Evolutionary conservation across 2,888 invertebrate species (phyloP), one percentile per base, ranked within the genome.

Genomic region (Opisthograptis luteolata): DNA sequence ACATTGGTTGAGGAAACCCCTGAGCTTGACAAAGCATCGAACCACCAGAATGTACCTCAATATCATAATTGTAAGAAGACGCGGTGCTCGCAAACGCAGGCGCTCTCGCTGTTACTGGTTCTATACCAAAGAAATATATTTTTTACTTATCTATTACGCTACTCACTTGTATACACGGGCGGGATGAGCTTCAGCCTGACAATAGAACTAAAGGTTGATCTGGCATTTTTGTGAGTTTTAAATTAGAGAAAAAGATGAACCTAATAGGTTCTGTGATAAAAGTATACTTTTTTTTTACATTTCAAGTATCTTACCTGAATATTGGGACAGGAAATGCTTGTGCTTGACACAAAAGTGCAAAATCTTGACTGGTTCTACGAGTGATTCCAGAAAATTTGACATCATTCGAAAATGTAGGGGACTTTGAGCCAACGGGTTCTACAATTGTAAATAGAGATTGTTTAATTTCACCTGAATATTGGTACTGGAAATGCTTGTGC

Each of bases 271-370:
- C 93, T 93, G 80, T 85, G 75, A 75, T 71, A 60, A 68, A 52
- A 22, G 49, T 27, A 47, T 37, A 42, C 39, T 34, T 24, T 1
- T 13, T 12, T 4, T 20, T 9, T 9, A 22, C 24, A n/a, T 28
- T 30, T 4, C 15, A 15, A 2, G 47, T 42, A 36, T 48, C 86
- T 88, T 82, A 90, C 88, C 89, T 90, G 87, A 89, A 90, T 64
- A 84, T 68, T 64, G 93, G 93, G 74, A 94, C 93, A 66, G 95
- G 95, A 82, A 93, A 94, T 67, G 94, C 95, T 92, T 96, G 95
- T 61, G 95, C 94, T 79, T 94, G 95, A 81, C 95, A 95, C 74
- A 95, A 91, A 64, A 95, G 81, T 37, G 93, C 94, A 76, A 95
- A 92, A 73, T 92, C 92, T 72, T 92, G 92, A 62, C 91, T 92